Evolutionary conservation across 2,113 vertebrate species (phyloP).

Genomic region (Mobula hypostoma): DNA sequence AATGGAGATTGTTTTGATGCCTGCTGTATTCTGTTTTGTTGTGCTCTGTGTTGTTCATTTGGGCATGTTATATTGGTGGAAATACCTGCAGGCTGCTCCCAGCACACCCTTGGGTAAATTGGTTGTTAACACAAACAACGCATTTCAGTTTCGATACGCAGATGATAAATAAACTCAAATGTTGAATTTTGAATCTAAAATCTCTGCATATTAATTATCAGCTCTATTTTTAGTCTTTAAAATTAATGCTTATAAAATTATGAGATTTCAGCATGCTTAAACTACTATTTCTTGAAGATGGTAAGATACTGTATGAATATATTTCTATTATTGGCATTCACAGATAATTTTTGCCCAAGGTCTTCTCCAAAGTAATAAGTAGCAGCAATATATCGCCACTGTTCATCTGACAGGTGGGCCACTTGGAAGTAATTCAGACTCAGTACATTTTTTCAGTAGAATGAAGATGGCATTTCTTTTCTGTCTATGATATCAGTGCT

Average conservation of each 20-base stretch:
- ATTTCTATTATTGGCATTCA: background rate
- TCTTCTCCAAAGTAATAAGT: slow-evolving; percentile 5
- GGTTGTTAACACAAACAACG: too few species aligned
- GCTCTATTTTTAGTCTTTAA: background rate
- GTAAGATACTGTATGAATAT: background rate
- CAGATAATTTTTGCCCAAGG: slow-evolving; percentile 12
- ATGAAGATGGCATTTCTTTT: background rate
- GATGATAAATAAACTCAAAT: background rate
- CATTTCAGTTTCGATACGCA: too few species aligned
- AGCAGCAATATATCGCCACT: background rate
- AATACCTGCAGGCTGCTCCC: too few species aligned
- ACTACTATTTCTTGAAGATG: background rate
- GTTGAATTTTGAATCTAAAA: too few species aligned
- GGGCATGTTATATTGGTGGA: too few species aligned
- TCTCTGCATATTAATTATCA: background rate
- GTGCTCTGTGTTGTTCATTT: too few species aligned
- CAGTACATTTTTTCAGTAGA: background rate
- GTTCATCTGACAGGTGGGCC: slow-evolving; percentile 22
- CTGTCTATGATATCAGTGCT: background rate
- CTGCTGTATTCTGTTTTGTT: too few species aligned
- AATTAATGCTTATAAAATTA: background rate
- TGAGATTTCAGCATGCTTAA: background rate
- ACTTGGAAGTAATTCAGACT: background rate
- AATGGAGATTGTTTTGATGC: too few species aligned
- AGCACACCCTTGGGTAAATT: too few species aligned